Evolutionary conservation across 2,797 vertebrate genomes (phyloP).

Genomic region (Melanotaenia parkinsoni): DNA sequence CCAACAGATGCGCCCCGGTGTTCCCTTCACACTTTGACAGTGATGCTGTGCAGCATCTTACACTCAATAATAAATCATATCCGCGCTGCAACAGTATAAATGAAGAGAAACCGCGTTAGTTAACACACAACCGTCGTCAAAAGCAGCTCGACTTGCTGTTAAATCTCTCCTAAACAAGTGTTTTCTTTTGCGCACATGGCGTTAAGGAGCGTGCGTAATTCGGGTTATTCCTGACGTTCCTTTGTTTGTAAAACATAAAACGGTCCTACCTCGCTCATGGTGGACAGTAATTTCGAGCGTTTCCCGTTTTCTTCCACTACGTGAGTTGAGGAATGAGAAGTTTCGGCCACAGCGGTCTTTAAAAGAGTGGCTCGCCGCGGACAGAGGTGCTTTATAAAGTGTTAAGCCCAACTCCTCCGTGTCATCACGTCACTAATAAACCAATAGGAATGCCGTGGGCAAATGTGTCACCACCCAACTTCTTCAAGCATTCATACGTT

Average conservation of each 20-base stretch:
- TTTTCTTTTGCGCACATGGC: background rate
- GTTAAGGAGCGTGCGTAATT: conserved; percentile 47
- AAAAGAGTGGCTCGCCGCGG: conserved; percentile 66
- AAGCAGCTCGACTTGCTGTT: background rate
- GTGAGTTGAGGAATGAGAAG: conserved; percentile 53
- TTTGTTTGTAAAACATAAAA: conserved; percentile 37
- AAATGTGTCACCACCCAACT: conserved; percentile 77
- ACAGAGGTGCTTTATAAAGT: conserved; percentile 83
- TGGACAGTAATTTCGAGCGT: conserved; percentile 57
- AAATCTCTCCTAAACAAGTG: background rate
- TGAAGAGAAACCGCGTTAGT: conserved; percentile 25
- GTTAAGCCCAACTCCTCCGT: conserved; percentile 75
- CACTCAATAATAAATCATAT: conserved; percentile 13
- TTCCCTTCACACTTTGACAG: conserved; percentile 39
- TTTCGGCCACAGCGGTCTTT: conserved; percentile 66
- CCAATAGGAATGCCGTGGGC: conserved; percentile 83
- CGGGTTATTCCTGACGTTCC: conserved; percentile 4
- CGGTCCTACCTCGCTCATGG: conserved; percentile 85
- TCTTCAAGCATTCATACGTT: conserved; percentile 72
- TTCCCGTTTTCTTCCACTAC: conserved; percentile 62
- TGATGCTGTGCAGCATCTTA: conserved; percentile 50
- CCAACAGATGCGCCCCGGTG: conserved; percentile 40
- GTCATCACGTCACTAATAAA: conserved; percentile 78
- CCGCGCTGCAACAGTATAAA: conserved; percentile 19
- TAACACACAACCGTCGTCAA: conserved; percentile 8